Evolutionary conservation across 2,113 vertebrate species (phyloP), one percentile per base, ranked within the genome.

Genomic region (Tragelaphus imberbis): DNA sequence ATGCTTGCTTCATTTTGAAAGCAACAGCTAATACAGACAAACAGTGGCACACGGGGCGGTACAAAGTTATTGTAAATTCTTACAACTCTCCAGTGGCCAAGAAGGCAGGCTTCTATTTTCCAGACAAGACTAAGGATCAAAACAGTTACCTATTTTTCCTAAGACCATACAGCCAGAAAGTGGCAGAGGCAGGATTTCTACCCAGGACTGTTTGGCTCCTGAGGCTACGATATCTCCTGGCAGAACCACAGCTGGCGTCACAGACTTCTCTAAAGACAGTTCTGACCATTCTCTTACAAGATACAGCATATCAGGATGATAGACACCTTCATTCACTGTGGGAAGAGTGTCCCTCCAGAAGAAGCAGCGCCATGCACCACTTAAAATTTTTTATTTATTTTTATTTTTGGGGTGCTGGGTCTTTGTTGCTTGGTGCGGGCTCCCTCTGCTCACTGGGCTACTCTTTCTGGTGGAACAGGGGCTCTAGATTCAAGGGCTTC

Each of bases 1-100:
- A 58, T 11, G 87, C 91, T 56, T 25, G 44, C 89, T 51, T 75
- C 84, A 19, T 40, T 85, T 53, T 89, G 36, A 86, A 89, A 77
- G 27, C 65, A 84, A n/a, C 19, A 23, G 44, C 44, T 56, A 89
- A 36, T 56, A 17, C 12, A 87, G 27, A 81, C 27, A 15, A 53
- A 23, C n/a, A 40, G 36, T 5, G 44, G 33, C 88, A n/a, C 71
- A 81, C 0, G 15, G 25, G 33, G 11, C 12, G 53, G 47, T 49
- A 82, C 84, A 61, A 88, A 77, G 17, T 36, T 21, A 53, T 2
- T 61, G 51, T 44, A 13, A 68, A 59, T 61, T 91, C 65, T 81
- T 10, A n/a, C 6, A 91, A 77, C 11, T n/a, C 30, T 71, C 91
- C 40, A 59, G 53, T 63, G 56, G 56, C 94, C 44, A 30, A 56